A percentile compares a stretch with the other conserved stretches of the same genome.
phyloP scores from a whole-genome alignment of 2,888 invertebrate species.

The Zonitis immaculata region DNA sequence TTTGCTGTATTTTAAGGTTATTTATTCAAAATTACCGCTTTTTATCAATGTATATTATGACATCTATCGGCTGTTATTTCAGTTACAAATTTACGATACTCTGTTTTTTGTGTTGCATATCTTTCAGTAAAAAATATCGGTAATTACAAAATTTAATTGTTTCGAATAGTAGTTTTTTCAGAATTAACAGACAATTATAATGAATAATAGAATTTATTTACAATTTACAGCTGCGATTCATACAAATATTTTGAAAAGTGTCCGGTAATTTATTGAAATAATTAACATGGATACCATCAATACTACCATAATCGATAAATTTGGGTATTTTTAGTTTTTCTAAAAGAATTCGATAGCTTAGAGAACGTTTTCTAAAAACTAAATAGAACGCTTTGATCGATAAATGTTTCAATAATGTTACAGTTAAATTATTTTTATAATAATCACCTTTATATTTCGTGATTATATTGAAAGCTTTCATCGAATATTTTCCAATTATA shows the following conservation, averaged over 20 bases:
- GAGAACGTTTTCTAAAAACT: slow-evolving; percentile 22
- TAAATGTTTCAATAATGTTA: slow-evolving; percentile 17
- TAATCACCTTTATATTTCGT: slow-evolving; percentile 11
- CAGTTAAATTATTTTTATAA: slow-evolving; percentile 14
- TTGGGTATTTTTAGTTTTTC: slow-evolving; percentile 4
- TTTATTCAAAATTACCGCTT: too few relatives aligned
- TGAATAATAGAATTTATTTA: too few relatives aligned
- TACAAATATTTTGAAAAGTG: slow-evolving; percentile 9
- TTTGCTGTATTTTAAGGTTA: too few relatives aligned
- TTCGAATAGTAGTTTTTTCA: too few relatives aligned
- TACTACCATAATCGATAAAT: slow-evolving; percentile 4
- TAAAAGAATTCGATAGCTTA: slow-evolving; percentile 16
- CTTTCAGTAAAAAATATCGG: too few relatives aligned
- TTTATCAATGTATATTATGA: too few relatives aligned
- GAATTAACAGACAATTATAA: too few relatives aligned
- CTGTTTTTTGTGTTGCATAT: too few relatives aligned
- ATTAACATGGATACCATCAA: slow-evolving; percentile 4
- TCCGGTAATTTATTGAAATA: slow-evolving; percentile 17
- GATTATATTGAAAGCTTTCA: slow-evolving; percentile 15
- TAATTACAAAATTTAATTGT: too few relatives aligned
- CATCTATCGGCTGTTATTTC: too few relatives aligned
- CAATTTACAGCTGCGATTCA: slow-evolving; percentile 11
- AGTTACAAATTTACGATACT: too few relatives aligned
- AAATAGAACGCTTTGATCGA: slow-evolving; percentile 23
- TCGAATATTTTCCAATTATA: slow-evolving; percentile 13